Evolutionary conservation across 2,888 invertebrate species (phyloP).

Genomic region (Drepana falcataria): DNA sequence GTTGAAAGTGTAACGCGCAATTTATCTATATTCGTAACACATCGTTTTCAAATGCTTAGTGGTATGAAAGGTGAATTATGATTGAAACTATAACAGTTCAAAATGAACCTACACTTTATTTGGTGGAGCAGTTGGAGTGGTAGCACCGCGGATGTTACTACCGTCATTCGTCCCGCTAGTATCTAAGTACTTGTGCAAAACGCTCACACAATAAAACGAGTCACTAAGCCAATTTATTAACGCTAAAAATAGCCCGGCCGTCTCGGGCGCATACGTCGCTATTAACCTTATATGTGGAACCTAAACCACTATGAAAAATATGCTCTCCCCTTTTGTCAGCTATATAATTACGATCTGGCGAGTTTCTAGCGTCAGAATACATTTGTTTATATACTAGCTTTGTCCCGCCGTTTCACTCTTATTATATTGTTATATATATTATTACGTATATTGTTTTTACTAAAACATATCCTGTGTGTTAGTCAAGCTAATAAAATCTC

Average conservation of each 20-base stretch:
- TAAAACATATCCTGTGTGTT: too few relatives aligned
- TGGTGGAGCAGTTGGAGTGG: slow-evolving; percentile 21
- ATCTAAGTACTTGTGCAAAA: slow-evolving; percentile 55
- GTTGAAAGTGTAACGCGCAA: too few relatives aligned
- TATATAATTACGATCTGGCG: slow-evolving; percentile 17
- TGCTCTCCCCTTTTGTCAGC: slow-evolving; percentile 28
- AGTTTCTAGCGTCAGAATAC: slow-evolving; percentile 35
- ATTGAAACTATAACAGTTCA: slow-evolving; percentile 34
- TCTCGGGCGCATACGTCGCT: slow-evolving; percentile 66
- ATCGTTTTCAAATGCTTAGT: slow-evolving; percentile 26
- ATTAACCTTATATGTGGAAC: slow-evolving; percentile 69
- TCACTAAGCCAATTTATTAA: slow-evolving; percentile 77
- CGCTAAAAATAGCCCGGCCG: slow-evolving; percentile 73
- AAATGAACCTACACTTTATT: slow-evolving; percentile 49
- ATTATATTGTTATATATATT: too few relatives aligned
- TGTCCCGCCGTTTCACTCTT: too few relatives aligned
- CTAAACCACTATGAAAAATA: slow-evolving; percentile 52
- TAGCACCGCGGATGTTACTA: slow-evolving; percentile 37
- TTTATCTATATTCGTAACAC: slow-evolving; percentile 10
- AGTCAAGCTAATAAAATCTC: too few relatives aligned
- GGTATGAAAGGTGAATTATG: slow-evolving; percentile 27
- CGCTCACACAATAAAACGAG: slow-evolving; percentile 69
- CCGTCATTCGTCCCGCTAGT: slow-evolving; percentile 20
- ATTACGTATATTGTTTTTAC: too few relatives aligned
- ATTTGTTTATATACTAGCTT: slow-evolving; percentile 31